Evolutionary conservation across 2,888 invertebrate genomes (phyloP).

Genomic region (Himalopsyche tibetana): DNA sequence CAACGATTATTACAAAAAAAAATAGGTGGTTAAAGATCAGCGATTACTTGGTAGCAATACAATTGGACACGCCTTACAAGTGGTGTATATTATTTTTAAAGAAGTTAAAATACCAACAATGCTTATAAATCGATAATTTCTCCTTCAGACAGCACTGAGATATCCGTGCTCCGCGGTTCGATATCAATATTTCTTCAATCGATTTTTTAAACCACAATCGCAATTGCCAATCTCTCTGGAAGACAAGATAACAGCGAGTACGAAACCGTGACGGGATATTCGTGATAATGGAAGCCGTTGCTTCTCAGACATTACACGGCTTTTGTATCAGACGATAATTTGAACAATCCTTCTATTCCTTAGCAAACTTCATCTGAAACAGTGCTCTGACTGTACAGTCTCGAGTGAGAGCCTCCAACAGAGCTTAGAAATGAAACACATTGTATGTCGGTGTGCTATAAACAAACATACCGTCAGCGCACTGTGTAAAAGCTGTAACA

Average conservation of each 20-base stretch:
- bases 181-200: not conserved
- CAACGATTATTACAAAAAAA: not conserved
- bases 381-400: not conserved
- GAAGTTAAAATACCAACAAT: not conserved
- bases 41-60: not conserved
- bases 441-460: no score
- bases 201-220: conserved; percentile 17
- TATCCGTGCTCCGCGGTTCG: not conserved
- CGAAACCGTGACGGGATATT: conserved; percentile 2
- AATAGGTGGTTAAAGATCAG: not conserved
- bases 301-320: not conserved
- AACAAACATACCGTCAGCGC: no score
- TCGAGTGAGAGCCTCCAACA: not conserved
- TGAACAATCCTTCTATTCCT: not conserved
- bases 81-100: not conserved
- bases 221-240: conserved; percentile 15
- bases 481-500: no score
- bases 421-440: not conserved
- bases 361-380: not conserved
- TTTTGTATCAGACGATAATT: not conserved
- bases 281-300: conserved; percentile 17
- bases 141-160: conserved; percentile 9
- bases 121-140: conserved; percentile 24
- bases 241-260: not conserved
- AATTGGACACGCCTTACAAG: not conserved